Evolutionary conservation across 1,140 invertebrate genomes (phyloP), one percentile per base, ranked within the genome.

Genomic region (Hyles euphorbiae): DNA sequence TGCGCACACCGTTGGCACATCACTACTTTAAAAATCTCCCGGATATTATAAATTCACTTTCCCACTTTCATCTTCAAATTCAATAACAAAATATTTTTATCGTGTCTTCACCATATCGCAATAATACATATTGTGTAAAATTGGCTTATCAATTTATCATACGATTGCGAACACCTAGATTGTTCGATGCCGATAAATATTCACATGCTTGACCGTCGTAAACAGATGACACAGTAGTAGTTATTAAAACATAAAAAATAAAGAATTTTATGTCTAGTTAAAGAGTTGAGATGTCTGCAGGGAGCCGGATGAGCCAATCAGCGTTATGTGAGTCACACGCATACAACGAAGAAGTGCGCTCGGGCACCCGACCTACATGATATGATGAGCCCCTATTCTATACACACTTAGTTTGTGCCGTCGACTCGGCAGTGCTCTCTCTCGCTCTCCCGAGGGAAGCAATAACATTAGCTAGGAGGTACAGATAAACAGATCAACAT

Each of bases 281-380:
- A 71, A 70, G 62, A 74, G 76, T 79, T 78, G 63, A 76, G 69
- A 79, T 71, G 72, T 83, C 73, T 74, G 60, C 56, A 68, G 72
- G 74, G 69, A 74, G 67, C 81, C 77, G 83, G 83, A 87, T 87
- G 83, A 73, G 66, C 77, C 76, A 84, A 87, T 87, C 81, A 80
- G 63, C 70, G 63, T 61, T 65, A 61, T 66, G 67, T 83, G 78
- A 84, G 73, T 87, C 78, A 87, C 68, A 70, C 67, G 64, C 68
- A 65, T 54, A 53, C 56, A 60, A 55, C 34, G 46, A 55, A 51
- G 56, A 60, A 22, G 32, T 51, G 52, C 52, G 56, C 46, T 34
- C 53, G 46, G 45, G 52, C 32, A 33, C 52, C 56, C 44, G 43
- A 43, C 51, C 47, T 46, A 52, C 47, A 59, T 36, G 58, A 53